A percentile compares a stretch with the other conserved stretches of the same genome.
phyloP scores from a whole-genome alignment of 2,797 vertebrate species.

The Stomatorhinus walkeri region DNA sequence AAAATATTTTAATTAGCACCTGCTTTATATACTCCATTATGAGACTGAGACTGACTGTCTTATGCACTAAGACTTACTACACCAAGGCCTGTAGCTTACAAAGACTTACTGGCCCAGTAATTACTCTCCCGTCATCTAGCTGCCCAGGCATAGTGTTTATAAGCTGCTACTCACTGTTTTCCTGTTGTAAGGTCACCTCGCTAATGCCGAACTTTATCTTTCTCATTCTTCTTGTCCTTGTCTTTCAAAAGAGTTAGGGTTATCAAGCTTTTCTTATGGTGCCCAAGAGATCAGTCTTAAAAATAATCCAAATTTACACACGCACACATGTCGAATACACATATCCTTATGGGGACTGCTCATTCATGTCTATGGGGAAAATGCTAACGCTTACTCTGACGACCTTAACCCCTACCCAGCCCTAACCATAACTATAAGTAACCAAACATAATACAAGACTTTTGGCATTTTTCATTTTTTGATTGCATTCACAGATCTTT shows the following conservation, averaged over 20 bases:
- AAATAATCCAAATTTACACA: neutral
- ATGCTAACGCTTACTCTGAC: too few species aligned
- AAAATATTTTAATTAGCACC: neutral
- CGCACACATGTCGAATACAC: too few species aligned
- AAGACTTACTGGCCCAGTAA: neutral
- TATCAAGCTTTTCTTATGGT: neutral
- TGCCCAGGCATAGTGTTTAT: neutral
- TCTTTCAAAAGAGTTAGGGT: neutral
- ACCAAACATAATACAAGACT: too few species aligned
- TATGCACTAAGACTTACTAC: neutral
- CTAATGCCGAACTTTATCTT: neutral
- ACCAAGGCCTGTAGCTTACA: neutral
- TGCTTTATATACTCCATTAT: neutral
- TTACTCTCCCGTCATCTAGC: neutral
- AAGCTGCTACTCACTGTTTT: neutral
- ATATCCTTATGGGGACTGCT: too few species aligned
- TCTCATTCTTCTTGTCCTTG: neutral
- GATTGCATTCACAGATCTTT: too few species aligned
- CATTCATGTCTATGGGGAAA: too few species aligned
- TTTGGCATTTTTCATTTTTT: too few species aligned
- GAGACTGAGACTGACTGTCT: neutral
- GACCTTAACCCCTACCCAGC: too few species aligned
- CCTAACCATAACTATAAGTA: too few species aligned
- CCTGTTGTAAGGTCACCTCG: neutral
- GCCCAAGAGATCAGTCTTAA: neutral